A percentile compares a stretch with the other conserved stretches of the same genome.
Conservation (phyloP, 2,113 vertebrate species). For the Maccullochella peelii region DNA sequence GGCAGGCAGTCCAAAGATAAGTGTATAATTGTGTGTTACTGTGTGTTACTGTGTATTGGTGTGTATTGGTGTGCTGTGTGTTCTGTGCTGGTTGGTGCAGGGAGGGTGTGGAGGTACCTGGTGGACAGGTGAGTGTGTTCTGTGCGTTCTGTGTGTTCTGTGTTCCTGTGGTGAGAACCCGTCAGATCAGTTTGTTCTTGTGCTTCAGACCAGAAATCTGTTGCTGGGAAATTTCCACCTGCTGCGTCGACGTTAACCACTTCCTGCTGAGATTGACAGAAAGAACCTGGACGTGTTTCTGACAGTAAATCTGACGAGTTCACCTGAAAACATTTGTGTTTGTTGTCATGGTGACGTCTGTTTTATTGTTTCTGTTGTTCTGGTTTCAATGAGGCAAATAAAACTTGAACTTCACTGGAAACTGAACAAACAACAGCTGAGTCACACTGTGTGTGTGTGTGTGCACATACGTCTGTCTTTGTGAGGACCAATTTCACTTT, state of each 20-base stretch:
- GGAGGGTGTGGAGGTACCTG: no score
- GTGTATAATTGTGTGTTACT: no score
- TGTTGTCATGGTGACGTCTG: not conserved
- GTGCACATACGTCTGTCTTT: no score
- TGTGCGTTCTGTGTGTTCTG: no score
- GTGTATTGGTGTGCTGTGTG: no score
- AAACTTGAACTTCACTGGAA: not conserved
- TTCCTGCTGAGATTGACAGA: conserved; percentile 9
- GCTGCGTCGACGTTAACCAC: not conserved
- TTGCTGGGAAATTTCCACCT: not conserved
- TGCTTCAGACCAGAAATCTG: not conserved
- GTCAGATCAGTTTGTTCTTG: not conserved
- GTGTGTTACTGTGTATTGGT: no score
- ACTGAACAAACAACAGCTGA: not conserved
- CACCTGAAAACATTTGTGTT: not conserved
- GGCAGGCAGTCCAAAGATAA: no score
- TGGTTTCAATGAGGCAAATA: not conserved
- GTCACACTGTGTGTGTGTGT: not conserved
- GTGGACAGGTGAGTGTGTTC: no score
- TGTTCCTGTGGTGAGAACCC: no score
- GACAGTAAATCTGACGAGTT: no score
- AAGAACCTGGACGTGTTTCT: not conserved
- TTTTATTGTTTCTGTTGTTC: not conserved
- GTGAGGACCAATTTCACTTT: no score
- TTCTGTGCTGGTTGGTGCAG: no score